Evolutionary conservation across 2,797 vertebrate species (phyloP).

Genomic region (Nannoperca australis): DNA sequence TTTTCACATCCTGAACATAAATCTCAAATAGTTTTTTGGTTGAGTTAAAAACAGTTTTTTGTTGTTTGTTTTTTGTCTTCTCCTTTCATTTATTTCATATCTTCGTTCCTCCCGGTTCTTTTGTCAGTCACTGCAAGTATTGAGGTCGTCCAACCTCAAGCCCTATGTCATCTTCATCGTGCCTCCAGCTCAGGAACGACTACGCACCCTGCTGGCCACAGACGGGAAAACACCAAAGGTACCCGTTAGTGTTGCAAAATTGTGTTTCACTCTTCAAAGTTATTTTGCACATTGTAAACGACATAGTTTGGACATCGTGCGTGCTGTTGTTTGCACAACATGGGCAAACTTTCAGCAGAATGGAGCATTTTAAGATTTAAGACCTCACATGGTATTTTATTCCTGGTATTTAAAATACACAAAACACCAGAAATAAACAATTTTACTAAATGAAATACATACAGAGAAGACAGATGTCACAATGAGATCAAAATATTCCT

Average conservation of each 20-base stretch:
- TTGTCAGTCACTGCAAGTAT: conserved; percentile 90
- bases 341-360: background rate
- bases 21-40: background rate
- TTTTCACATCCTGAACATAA: conserved; percentile 21
- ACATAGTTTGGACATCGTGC: background rate
- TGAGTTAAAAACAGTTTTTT: background rate
- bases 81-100: too few species aligned
- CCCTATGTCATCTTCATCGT: conserved; percentile 97
- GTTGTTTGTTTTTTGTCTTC: too few species aligned
- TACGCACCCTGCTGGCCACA: conserved; percentile 92
- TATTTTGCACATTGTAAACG: background rate
- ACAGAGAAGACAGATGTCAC: background rate
- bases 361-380: background rate
- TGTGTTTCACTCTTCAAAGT: background rate
- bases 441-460: background rate
- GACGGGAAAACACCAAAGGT: conserved; percentile 96
- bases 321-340: background rate
- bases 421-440: background rate
- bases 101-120: background rate
- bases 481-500: background rate
- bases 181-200: conserved; percentile 94
- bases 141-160: conserved; percentile 95
- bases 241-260: conserved; percentile 12
- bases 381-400: background rate
- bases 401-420: background rate